These are phyloP conservation scores for Drosophila willistoni DNA, from an alignment of 1,140 invertebrate species.

Conservation along the genomic window DNA sequence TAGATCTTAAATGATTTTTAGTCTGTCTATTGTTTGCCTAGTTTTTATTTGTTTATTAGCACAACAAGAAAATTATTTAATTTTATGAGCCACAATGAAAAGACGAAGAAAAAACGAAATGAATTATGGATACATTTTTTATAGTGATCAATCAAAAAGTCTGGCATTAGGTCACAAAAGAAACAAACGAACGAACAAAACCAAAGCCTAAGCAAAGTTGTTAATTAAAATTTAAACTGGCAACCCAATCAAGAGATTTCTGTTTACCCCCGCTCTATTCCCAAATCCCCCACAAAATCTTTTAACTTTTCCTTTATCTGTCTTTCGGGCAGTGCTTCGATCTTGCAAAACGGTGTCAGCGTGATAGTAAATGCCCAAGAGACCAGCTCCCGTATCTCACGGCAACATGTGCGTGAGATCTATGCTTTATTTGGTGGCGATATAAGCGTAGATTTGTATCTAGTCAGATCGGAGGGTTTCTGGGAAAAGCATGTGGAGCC, in stretches of 20 bases:
- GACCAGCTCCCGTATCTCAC: slow-evolving; percentile 86
- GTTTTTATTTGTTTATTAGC: slow-evolving; percentile 33
- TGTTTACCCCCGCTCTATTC: slow-evolving; percentile 7
- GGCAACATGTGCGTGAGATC: slow-evolving; percentile 86
- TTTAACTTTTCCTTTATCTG: background rate
- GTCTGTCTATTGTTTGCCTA: slow-evolving; percentile 13
- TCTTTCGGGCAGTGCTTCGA: slow-evolving; percentile 49
- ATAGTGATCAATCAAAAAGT: slow-evolving; percentile 59
- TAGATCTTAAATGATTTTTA: background rate
- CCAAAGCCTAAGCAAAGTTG: slow-evolving; percentile 15
- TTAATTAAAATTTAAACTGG: slow-evolving; percentile 44
- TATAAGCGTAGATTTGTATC: slow-evolving; percentile 85
- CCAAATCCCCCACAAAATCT: background rate
- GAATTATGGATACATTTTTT: slow-evolving; percentile 52
- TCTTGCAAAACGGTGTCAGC: slow-evolving; percentile 84
- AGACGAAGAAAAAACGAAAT: slow-evolving; percentile 29
- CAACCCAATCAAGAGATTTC: slow-evolving; percentile 45
- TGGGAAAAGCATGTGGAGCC: slow-evolving; percentile 91
- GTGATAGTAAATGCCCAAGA: slow-evolving; percentile 87
- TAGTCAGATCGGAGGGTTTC: slow-evolving; percentile 88
- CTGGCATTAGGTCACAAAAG: slow-evolving; percentile 34
- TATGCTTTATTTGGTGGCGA: slow-evolving; percentile 84
- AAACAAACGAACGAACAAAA: slow-evolving; percentile 10
- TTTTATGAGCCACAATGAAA: slow-evolving; percentile 48
- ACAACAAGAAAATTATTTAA: slow-evolving; percentile 42